Base-by-base conservation (phyloP, 2,113 vertebrate genomes). In the Dinomys branickii region DNA sequence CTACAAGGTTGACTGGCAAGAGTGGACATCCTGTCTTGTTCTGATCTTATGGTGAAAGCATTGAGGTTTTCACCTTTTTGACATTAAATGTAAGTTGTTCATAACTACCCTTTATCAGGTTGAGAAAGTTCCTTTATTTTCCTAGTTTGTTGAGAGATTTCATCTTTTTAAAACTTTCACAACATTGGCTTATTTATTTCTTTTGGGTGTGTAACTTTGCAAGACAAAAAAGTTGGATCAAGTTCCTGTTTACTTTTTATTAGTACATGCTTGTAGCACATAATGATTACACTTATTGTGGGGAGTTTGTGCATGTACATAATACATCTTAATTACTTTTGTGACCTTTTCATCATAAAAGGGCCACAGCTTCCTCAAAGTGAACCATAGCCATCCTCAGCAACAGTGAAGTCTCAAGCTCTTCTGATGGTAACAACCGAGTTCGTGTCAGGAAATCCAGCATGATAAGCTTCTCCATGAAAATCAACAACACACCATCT, bases 81-180 rank as follows among this genome's bases (percentile, higher is more conserved):
- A 26, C n/a, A 41, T 88, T 92, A 28, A 75, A 47, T 82, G 0
- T 61, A 30, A 30, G 8, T 58, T 83, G 84, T 77, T 61, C 11
- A 84, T 41, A 78, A 69, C 13, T 84, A 24, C 13, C 5, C 5
- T 90, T 90, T 93, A 44, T 73, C 54, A 47, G 30, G 22, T 44
- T 85, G 73, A 86, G 54, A 47, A 81, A 73, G 58, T 93, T 71
- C 52, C 5, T 71, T 71, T 73, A 41, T 89, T 85, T 78, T 93
- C 35, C 41, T 89, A 41, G 9, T 63, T 71, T 71, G 12, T 56
- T 52, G 14, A 67, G 10, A n/a, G 65, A 7, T 19, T 69, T n/a
- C 16, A 14, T 69, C 5, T n/a, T 19, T 19, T n/a, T 24, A 59
- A 61, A n/a, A 16, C n/a, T n/a, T n/a, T 69, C 65, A 69, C 16